Base-by-base conservation (phyloP, 2,888 invertebrate genomes). In the Anodontia alba region DNA sequence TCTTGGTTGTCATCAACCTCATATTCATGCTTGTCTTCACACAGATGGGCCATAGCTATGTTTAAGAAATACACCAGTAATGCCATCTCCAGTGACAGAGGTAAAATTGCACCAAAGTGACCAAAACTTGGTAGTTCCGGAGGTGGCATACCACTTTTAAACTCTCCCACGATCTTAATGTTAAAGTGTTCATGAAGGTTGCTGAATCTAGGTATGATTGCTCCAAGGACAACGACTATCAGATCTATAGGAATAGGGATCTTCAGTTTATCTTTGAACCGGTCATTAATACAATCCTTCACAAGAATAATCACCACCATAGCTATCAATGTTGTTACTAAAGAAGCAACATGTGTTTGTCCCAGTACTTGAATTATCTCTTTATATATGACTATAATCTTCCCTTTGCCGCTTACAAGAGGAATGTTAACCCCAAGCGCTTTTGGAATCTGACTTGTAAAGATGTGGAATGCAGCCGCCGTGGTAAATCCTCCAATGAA, bases 321-420 rank as follows among this genome's bases (percentile, higher is more conserved):
- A 1, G 96, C 96, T 54, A 96, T 95, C 23, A 95, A 86, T 0
- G 97, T 97, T 66, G 97, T 96, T 31, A 96, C 93, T 31, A 97
- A 93, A 0, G 97, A 96, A 0, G 96, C 95, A 87, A 95, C 92
- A 94, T 98, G 97, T 12, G 96, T 94, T 23, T 95, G 89, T 1
- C 94, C 89, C 81, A 97, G 94, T 84, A 95, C 94, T 78, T 95
- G 94, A 82, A 96, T 94, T 69, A 97, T 94, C 90, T 96, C 96
- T 23, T 95, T 94, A 69, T 96, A 94, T 0, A 96, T 96, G 96
- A 96, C 54, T 20, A 90, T 68, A 8, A 90, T 46, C 67, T 90
- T 90, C 2, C 90, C 90, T 1, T 82, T 79, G 38, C 89, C 90
- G 46, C 86, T 79, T 8, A 85, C 71, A 0, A 86, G 26, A 7